phyloP scores from a whole-genome alignment of 2,113 vertebrate genomes.

The Melozone crissalis region DNA sequence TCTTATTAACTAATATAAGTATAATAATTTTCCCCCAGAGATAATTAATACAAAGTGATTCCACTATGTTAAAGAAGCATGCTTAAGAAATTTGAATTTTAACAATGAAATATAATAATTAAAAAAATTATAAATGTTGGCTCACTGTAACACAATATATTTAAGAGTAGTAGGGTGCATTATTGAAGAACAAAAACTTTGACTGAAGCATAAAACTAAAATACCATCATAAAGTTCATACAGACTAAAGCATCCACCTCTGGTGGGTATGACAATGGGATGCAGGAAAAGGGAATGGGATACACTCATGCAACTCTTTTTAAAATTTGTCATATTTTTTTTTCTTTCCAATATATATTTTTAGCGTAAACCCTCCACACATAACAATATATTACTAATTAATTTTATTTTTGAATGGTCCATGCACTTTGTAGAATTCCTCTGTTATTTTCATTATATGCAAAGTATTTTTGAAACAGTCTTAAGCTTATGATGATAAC shows the following conservation, averaged over 20 bases:
- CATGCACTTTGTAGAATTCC: neutral
- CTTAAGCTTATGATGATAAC: neutral
- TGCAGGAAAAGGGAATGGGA: neutral
- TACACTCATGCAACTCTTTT: accelerated
- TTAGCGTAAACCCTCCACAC: neutral
- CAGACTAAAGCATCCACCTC: neutral
- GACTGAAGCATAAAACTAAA: neutral
- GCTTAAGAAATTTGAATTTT: neutral
- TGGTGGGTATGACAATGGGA: neutral
- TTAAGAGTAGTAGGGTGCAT: neutral
- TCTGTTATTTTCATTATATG: neutral
- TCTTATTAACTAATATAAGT: neutral
- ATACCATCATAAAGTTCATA: neutral
- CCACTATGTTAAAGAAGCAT: neutral
- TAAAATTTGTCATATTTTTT: neutral
- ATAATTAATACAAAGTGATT: neutral
- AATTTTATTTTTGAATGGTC: neutral
- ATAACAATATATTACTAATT: neutral
- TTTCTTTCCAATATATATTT: neutral
- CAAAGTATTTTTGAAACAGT: neutral
- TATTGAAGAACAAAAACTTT: neutral
- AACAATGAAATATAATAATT: neutral
- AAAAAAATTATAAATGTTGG: neutral
- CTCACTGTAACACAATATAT: neutral
- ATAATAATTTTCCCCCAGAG: neutral